These are phyloP conservation scores for Bergia sp. DNA, from an alignment of 92 coral and sea anemone species.

Conservation along the genomic window DNA sequence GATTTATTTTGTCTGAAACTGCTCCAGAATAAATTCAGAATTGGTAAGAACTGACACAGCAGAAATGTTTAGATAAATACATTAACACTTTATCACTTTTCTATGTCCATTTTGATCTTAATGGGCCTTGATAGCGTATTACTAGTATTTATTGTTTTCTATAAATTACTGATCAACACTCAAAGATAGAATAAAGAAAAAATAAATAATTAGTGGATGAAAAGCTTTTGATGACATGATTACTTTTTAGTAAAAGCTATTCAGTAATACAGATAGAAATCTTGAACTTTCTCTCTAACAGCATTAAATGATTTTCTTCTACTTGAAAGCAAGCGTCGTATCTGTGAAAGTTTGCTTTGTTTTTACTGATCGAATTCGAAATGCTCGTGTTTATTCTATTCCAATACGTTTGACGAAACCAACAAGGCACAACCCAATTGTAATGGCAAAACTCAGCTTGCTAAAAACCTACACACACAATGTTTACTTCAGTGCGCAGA, in stretches of 20 bases:
- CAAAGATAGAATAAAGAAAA: conserved; percentile 1
- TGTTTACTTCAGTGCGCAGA: not conserved
- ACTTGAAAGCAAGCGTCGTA: not conserved
- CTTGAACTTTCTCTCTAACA: not conserved
- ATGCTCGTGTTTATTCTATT: not conserved
- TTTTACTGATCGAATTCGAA: too few species aligned
- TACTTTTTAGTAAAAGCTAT: not conserved
- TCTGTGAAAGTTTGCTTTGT: not conserved
- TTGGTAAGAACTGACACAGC: not conserved
- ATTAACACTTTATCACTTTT: conserved; percentile 11
- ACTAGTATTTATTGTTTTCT: conserved; percentile 20
- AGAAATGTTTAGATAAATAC: not conserved
- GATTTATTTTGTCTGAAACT: not conserved
- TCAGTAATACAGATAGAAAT: not conserved
- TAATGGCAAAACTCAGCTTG: not conserved
- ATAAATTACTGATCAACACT: conserved; percentile 20
- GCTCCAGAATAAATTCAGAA: not conserved
- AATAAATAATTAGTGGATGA: not conserved
- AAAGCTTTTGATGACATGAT: not conserved
- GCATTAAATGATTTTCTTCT: not conserved
- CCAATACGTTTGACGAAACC: not conserved
- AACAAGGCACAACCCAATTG: not conserved
- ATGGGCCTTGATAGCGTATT: conserved; percentile 1
- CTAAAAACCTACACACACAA: not conserved
- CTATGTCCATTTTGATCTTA: conserved; percentile 13